These are phyloP conservation scores for Pterobdella sp. DNA, from an alignment of 2,888 invertebrate species.

Conservation along the genomic window DNA sequence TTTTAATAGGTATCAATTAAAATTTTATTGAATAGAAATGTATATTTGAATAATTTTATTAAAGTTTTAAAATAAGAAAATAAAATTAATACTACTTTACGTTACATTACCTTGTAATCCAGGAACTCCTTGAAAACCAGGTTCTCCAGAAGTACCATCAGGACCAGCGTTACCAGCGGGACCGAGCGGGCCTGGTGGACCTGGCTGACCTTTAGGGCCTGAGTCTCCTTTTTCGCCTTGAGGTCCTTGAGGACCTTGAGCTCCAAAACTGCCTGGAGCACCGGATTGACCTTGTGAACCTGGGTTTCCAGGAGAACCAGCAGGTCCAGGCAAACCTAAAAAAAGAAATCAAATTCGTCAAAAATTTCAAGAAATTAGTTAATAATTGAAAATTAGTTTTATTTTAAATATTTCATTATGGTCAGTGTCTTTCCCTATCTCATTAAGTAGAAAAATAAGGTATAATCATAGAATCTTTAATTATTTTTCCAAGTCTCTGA, in stretches of 20 bases:
- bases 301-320: slow-evolving; percentile 29
- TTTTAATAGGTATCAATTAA: not conserved
- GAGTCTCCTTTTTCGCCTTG: slow-evolving; percentile 11
- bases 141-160: slow-evolving; percentile 1
- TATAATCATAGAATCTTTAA: too few relatives aligned
- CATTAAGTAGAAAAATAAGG: too few relatives aligned
- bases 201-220: slow-evolving; percentile 26
- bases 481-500: too few relatives aligned
- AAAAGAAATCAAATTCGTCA: too few relatives aligned
- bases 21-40: too few relatives aligned
- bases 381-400: too few relatives aligned
- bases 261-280: slow-evolving; percentile 25
- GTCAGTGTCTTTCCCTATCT: too few relatives aligned
- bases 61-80: slow-evolving; percentile 4
- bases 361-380: too few relatives aligned
- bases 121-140: slow-evolving; percentile 5
- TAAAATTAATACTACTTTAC: not conserved
- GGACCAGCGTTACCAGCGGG: slow-evolving; percentile 19
- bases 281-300: slow-evolving; percentile 32
- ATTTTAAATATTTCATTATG: too few relatives aligned
- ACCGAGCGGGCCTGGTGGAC: slow-evolving; percentile 20
- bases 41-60: not conserved
- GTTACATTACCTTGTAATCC: not conserved
- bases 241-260: slow-evolving; percentile 43
- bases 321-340: slow-evolving; percentile 31